These are phyloP conservation scores for Euschistus heros DNA, from an alignment of 1,140 invertebrate genomes.

Conservation along the genomic window DNA sequence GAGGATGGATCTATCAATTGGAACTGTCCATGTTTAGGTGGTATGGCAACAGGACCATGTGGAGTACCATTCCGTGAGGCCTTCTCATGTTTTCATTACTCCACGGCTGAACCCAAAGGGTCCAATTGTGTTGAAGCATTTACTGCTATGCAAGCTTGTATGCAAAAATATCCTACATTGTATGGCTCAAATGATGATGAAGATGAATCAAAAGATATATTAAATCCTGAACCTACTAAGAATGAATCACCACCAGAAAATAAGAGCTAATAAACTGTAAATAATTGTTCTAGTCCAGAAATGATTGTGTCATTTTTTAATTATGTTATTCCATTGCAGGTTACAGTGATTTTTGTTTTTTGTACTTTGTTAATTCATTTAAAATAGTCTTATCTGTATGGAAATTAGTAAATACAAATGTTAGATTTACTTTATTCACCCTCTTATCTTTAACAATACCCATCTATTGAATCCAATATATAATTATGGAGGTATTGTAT, in stretches of 20 bases:
- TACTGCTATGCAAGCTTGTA: constrained; percentile 85
- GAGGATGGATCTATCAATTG: constrained; percentile 90
- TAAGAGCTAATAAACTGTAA: not conserved
- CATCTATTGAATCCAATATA: no score
- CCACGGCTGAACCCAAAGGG: constrained; percentile 47
- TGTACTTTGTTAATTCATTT: no score
- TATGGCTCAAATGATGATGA: constrained; percentile 53
- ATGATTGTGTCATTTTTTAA: no score
- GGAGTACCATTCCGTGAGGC: constrained; percentile 84
- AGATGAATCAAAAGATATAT: constrained; percentile 36
- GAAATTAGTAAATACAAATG: no score
- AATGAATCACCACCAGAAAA: not conserved
- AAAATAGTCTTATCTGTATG: no score
- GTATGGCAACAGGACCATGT: constrained; percentile 91
- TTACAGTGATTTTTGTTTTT: no score
- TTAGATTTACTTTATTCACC: no score
- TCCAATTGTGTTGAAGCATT: constrained; percentile 81
- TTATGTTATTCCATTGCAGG: no score
- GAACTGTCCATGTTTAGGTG: constrained; percentile 91
- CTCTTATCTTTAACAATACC: no score
- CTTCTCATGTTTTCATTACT: constrained; percentile 91
- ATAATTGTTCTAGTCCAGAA: no score
- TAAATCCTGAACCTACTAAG: not conserved
- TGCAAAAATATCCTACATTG: constrained; percentile 75
- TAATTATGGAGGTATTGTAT: no score